These are phyloP conservation scores for Microplitis mediator DNA, from an alignment of 1,140 invertebrate species.

Conservation along the genomic window DNA sequence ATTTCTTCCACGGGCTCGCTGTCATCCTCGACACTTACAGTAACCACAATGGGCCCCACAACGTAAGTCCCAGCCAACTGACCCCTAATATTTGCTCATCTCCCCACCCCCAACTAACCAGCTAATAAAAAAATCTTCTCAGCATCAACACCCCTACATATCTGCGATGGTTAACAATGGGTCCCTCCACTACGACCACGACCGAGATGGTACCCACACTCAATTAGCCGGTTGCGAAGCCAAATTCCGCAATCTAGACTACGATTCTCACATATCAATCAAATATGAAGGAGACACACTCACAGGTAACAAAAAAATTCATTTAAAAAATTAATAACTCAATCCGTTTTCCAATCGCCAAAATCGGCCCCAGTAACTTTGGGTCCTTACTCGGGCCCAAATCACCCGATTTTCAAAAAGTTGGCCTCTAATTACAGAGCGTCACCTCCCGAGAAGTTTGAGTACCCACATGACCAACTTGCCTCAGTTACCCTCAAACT, in stretches of 20 bases:
- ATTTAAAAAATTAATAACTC: slow-evolving; percentile 15
- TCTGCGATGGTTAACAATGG: slow-evolving; percentile 99
- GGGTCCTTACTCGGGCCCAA: no score
- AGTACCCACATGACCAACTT: no score
- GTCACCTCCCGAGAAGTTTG: no score
- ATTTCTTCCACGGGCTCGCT: slow-evolving; percentile 90
- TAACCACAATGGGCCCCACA: slow-evolving; percentile 98
- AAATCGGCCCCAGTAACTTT: no score
- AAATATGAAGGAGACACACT: slow-evolving; percentile 90
- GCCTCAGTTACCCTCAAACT: no score
- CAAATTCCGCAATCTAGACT: slow-evolving; percentile 90
- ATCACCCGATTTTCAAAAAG: no score
- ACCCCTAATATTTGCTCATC: no score
- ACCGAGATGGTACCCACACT: slow-evolving; percentile 97
- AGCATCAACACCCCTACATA: slow-evolving; percentile 98
- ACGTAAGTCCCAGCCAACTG: slow-evolving; percentile 68
- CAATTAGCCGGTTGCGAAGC: slow-evolving; percentile 93
- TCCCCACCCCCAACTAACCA: no score
- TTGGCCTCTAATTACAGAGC: no score
- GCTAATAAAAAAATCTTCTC: slow-evolving; percentile 19
- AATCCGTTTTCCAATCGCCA: no score
- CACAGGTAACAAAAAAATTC: slow-evolving; percentile 67
- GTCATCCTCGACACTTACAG: slow-evolving; percentile 98
- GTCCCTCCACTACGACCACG: slow-evolving; percentile 94
- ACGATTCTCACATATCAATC: slow-evolving; percentile 90